Evolutionary conservation across 2,113 vertebrate species (phyloP).

Genomic region (Gymnarchus niloticus): DNA sequence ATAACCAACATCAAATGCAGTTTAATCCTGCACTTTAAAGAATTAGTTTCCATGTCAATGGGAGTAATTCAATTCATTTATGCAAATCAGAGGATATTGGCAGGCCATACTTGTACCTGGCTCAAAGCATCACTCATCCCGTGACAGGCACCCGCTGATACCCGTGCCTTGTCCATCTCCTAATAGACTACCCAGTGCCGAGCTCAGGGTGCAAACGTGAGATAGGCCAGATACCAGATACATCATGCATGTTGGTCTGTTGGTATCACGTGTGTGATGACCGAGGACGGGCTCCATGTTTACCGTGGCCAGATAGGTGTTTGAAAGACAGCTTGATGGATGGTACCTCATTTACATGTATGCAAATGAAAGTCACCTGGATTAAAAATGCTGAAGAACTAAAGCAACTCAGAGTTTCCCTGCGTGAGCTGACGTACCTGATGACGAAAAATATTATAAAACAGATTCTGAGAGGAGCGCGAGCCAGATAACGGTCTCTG

Average conservation of each 20-base stretch:
- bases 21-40: constrained; percentile 61
- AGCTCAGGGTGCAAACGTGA: constrained; percentile 60
- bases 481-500: background rate
- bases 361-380: no score
- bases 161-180: constrained; percentile 48
- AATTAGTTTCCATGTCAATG: constrained; percentile 57
- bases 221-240: constrained; percentile 61
- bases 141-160: constrained; percentile 50
- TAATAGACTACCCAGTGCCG: constrained; percentile 53
- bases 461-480: no score
- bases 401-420: background rate
- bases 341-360: no score
- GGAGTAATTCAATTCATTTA: constrained; percentile 47
- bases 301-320: no score
- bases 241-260: constrained; percentile 50
- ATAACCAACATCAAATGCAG: constrained; percentile 58
- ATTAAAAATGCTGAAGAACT: no score
- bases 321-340: no score
- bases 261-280: no score
- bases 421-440: background rate
- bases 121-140: constrained; percentile 53
- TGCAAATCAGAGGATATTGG: constrained; percentile 54
- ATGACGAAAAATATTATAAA: background rate
- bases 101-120: constrained; percentile 48
- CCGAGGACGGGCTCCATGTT: no score